These are phyloP conservation scores for Eolophus roseicapilla DNA, from an alignment of 2,113 vertebrate genomes.

Conservation along the genomic window DNA sequence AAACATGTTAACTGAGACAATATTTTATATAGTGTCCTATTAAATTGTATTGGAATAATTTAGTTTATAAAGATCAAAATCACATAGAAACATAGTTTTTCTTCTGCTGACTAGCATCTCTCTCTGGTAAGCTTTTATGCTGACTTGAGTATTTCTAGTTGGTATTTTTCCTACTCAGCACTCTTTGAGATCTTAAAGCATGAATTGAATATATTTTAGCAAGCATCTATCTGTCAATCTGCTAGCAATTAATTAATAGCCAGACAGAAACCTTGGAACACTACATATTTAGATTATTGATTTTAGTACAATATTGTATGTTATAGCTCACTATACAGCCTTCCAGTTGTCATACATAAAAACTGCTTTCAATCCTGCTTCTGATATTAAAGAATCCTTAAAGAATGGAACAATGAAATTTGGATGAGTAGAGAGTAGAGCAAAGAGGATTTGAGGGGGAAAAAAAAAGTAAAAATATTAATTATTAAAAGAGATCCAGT, in stretches of 20 bases:
- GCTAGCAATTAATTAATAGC: conserved; percentile 18
- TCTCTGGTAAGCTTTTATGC: not conserved
- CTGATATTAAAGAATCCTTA: not conserved
- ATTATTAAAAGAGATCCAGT: not conserved
- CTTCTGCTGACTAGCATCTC: conserved; percentile 13
- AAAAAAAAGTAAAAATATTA: not conserved
- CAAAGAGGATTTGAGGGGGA: not conserved
- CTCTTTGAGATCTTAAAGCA: not conserved
- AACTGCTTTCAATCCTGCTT: not conserved
- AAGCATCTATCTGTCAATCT: not conserved
- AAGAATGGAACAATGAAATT: not conserved
- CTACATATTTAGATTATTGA: conserved; percentile 10
- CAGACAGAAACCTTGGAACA: not conserved
- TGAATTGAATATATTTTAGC: conserved; percentile 8
- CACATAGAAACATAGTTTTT: not conserved
- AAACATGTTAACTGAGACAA: not conserved
- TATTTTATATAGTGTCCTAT: not conserved
- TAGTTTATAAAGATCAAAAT: not conserved
- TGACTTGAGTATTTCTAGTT: not conserved
- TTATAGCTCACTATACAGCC: conserved; percentile 1
- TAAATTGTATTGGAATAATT: not conserved
- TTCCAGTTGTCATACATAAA: not conserved
- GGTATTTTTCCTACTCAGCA: conserved; percentile 9
- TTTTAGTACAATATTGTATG: not conserved
- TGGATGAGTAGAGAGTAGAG: not conserved